phyloP scores from a whole-genome alignment of 1,140 invertebrate genomes.

The Danaus plexippus region DNA sequence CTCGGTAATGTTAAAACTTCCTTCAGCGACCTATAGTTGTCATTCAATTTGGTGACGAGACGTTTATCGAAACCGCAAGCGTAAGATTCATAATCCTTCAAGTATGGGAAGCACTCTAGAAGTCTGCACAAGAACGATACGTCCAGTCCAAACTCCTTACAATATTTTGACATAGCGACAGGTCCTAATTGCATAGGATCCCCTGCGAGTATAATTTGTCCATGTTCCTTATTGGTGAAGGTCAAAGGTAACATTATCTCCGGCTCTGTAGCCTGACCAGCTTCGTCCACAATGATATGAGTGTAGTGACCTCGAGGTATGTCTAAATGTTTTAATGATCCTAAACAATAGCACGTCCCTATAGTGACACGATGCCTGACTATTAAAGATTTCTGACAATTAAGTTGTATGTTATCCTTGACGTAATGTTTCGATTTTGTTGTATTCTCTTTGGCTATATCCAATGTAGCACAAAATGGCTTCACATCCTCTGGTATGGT shows the following conservation, averaged over 20 bases:
- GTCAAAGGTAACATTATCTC: conserved; percentile 86
- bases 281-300: conserved; percentile 92
- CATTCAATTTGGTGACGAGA: conserved; percentile 80
- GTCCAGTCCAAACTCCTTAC: conserved; percentile 76
- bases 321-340: conserved; percentile 77
- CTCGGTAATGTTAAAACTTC: conserved; percentile 84
- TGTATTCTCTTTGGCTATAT: conserved; percentile 71
- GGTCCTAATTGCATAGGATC: conserved; percentile 94
- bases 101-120: conserved; percentile 76
- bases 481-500: conserved; percentile 75
- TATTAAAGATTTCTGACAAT: conserved; percentile 73
- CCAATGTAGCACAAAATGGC: conserved; percentile 79
- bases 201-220: conserved; percentile 87
- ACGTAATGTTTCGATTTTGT: conserved; percentile 50
- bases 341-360: conserved; percentile 84
- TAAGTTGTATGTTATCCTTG: conserved; percentile 61
- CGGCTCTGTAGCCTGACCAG: conserved; percentile 91
- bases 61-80: conserved; percentile 76
- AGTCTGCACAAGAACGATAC: conserved; percentile 82
- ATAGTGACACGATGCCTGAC: conserved; percentile 84
- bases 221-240: conserved; percentile 63
- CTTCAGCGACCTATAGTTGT: conserved; percentile 86
- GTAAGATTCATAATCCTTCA: conserved; percentile 71
- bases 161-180: conserved; percentile 79
- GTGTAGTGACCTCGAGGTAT: conserved; percentile 85